Percentiles rank a stretch among this genome's conserved stretches.
Conservation (phyloP, 2,797 vertebrate genomes). For the Poeciliopsis turneri region DNA sequence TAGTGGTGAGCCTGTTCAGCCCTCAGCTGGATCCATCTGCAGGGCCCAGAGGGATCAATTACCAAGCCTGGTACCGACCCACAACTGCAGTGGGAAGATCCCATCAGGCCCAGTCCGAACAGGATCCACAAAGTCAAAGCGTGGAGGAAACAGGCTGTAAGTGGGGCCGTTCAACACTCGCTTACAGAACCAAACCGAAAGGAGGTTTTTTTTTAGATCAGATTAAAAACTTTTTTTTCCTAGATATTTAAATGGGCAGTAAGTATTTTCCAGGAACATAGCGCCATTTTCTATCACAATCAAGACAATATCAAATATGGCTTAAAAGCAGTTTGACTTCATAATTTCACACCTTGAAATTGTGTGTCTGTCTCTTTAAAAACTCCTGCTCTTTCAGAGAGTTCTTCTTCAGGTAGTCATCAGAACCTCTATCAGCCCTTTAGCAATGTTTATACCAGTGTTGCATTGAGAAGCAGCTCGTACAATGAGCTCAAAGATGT, state of each 20-base stretch:
- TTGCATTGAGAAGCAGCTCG: too few species aligned
- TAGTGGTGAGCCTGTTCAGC: conserved; percentile 73
- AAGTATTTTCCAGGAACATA: too few species aligned
- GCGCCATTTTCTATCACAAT: too few species aligned
- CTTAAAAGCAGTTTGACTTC: too few species aligned
- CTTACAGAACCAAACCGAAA: conserved; percentile 48
- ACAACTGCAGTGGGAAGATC: conserved; percentile 46
- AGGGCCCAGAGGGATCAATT: conserved; percentile 84
- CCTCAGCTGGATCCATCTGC: conserved; percentile 65
- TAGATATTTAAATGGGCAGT: neutral
- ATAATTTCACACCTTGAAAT: too few species aligned
- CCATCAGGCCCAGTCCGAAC: conserved; percentile 42
- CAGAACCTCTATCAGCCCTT: too few species aligned
- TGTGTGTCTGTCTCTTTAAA: too few species aligned
- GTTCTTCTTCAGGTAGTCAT: too few species aligned
- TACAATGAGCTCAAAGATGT: too few species aligned
- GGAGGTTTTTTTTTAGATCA: conserved; percentile 15
- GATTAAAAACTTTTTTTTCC: conserved; percentile 17
- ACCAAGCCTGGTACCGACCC: conserved; percentile 68
- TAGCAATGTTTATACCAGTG: too few species aligned
- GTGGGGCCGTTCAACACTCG: conserved; percentile 18
- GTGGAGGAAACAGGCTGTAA: conserved; percentile 32
- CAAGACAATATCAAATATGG: too few species aligned
- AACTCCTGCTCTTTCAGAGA: too few species aligned
- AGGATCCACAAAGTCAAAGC: conserved; percentile 43